Percentiles rank a stretch among this genome's conserved stretches.
phyloP scores from a whole-genome alignment of 2,113 vertebrate species.

The Noturus placidus region DNA sequence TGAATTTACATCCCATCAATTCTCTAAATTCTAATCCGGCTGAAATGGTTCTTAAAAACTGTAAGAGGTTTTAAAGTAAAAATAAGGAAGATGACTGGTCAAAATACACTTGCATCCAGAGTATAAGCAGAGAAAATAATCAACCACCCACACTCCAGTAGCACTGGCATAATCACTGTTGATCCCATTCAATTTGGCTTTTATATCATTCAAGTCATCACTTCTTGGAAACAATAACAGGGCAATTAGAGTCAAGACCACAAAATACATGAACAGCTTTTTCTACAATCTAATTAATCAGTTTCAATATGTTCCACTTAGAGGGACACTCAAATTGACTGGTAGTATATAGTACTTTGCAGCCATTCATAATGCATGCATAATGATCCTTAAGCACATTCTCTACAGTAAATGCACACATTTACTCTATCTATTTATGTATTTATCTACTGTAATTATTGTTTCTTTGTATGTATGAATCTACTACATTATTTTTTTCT shows the following conservation, averaged over 20 bases:
- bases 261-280: slow-evolving; percentile 12
- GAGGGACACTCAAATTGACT: neutral
- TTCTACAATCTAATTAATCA: slow-evolving; percentile 1
- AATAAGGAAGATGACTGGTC: neutral
- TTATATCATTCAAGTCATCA: neutral
- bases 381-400: neutral
- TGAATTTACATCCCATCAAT: neutral
- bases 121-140: neutral
- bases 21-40: neutral
- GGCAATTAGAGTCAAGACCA: neutral
- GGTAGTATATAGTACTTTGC: neutral
- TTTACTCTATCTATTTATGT: neutral
- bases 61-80: neutral
- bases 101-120: neutral
- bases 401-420: neutral
- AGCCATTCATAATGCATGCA: slow-evolving; percentile 1
- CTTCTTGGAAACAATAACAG: slow-evolving; percentile 2
- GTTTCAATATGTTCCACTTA: neutral
- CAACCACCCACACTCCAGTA: neutral
- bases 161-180: neutral
- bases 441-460: neutral
- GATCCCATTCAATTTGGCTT: neutral
- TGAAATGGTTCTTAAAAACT: neutral
- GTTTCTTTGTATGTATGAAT: neutral
- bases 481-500: neutral